These are phyloP conservation scores for Semnornis frantzii DNA, from an alignment of 2,113 vertebrate genomes.

Conservation along the genomic window DNA sequence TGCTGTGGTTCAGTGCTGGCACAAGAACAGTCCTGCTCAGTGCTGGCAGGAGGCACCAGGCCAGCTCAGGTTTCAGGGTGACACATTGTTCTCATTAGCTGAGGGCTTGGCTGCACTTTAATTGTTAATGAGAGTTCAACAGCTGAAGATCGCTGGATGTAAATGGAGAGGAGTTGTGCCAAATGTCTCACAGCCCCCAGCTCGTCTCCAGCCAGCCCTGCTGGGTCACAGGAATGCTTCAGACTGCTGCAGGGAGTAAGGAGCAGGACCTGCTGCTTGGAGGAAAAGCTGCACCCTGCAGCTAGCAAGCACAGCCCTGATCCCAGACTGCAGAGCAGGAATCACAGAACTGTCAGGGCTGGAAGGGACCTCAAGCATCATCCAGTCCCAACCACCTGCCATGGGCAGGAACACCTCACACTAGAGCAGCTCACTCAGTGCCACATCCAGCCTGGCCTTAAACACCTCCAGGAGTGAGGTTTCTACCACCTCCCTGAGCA, in stretches of 20 bases:
- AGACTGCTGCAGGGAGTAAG: not conserved
- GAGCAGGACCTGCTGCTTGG: not conserved
- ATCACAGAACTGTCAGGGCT: not conserved
- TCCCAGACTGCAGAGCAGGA: not conserved
- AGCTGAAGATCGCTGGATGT: not conserved
- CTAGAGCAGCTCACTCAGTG: too few relatives aligned
- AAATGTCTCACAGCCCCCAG: not conserved
- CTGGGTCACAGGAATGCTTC: not conserved
- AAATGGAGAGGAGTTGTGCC: not conserved
- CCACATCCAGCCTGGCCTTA: too few relatives aligned
- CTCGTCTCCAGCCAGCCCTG: not conserved
- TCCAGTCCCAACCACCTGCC: too few relatives aligned
- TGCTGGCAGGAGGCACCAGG: not conserved
- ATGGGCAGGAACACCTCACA: too few relatives aligned
- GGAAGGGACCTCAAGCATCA: too few relatives aligned
- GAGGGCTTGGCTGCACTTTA: not conserved
- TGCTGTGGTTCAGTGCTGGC: too few relatives aligned
- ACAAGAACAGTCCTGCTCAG: not conserved
- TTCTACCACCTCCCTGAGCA: too few relatives aligned
- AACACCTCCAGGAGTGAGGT: too few relatives aligned
- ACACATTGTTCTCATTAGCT: not conserved
- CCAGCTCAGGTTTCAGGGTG: not conserved
- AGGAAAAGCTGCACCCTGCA: not conserved
- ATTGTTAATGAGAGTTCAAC: not conserved
- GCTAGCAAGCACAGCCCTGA: not conserved